Base-by-base conservation (phyloP, 2,113 vertebrate genomes). In the Myotis yumanensis region DNA sequence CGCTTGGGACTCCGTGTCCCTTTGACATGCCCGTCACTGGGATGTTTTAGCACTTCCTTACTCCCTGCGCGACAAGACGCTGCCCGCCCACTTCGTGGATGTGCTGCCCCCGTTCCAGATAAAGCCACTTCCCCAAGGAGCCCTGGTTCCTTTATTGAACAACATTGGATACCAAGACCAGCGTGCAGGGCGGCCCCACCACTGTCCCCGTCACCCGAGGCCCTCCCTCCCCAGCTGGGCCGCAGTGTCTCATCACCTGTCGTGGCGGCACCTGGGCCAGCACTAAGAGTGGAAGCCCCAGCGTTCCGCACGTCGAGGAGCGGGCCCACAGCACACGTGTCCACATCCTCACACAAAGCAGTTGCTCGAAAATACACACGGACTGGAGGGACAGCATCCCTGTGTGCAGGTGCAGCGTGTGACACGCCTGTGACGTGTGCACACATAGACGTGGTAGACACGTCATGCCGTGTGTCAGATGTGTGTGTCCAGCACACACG, bases 391-490 rank as follows among this genome's bases (percentile, higher is more conserved):
- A 7, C 1, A 2, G 0, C 37, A 2, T 7, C 14, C 30, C 30
- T 7, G 14, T n/a, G 57, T 12, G 7, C 3, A 5, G 4, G 3
- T 11, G 4, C 5, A 8, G 1, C 3, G 28, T 18, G 11, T 4
- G 37, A 8, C 4, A 3, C 5, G 51, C 9, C 64, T 3, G 0
- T 12, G 28, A 16, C 6, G 5, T 4, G 1, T 1, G 1, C 14
- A n/a, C 16, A 23, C 0, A 0, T 2, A 37, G 7, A 22, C 7
- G 35, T 11, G 3, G 4, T 4, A 1, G 3, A 25, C 3, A 18
- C 6, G 7, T 7, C 3, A 8, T 12, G 7, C 71, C 66, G 0
- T 37, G 18, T 12, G 37, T 22, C 8, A 37, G 11, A 32, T 1
- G 11, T 6, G 32, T 48, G 14, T 22, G 40, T 81, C 57, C 25